Conservation (phyloP, 64 coral and sea anemone species). For the Stichodactyla helianthus region DNA sequence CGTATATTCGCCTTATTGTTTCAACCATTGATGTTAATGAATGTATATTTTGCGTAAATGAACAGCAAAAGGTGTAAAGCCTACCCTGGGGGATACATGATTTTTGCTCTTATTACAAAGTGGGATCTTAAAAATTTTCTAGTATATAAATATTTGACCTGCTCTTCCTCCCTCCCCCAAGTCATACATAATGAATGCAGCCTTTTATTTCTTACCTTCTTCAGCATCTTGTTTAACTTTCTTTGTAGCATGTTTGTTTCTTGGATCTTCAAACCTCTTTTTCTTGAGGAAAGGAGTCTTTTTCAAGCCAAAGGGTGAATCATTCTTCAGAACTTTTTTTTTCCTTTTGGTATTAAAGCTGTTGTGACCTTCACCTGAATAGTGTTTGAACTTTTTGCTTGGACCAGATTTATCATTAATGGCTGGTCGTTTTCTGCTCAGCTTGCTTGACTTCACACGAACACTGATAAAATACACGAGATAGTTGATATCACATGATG, state of each 20-base stretch:
- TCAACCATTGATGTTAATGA: too few species aligned
- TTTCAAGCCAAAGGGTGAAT: neutral
- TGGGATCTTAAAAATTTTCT: too few species aligned
- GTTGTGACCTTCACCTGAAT: neutral
- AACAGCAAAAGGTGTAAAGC: too few species aligned
- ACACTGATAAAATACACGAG: neutral
- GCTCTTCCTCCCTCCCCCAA: too few species aligned
- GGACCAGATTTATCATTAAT: neutral
- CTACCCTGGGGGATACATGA: too few species aligned
- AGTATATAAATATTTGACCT: too few species aligned
- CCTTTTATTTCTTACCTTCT: neutral
- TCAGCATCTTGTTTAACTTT: neutral
- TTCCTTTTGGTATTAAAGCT: neutral
- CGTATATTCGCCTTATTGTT: too few species aligned
- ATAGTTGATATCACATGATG: neutral
- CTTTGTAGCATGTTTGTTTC: neutral
- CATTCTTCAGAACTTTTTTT: constrained; percentile 6
- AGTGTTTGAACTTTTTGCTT: neutral
- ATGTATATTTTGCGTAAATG: too few species aligned
- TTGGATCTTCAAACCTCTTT: neutral
- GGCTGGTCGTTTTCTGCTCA: neutral
- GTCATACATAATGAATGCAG: too few species aligned
- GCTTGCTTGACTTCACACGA: neutral
- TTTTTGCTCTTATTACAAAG: too few species aligned
- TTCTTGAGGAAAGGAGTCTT: constrained; percentile 18